A percentile compares a stretch with the other conserved stretches of the same genome.
phyloP scores from a whole-genome alignment of 2,888 invertebrate genomes.

The Rhodophaea formosa region DNA sequence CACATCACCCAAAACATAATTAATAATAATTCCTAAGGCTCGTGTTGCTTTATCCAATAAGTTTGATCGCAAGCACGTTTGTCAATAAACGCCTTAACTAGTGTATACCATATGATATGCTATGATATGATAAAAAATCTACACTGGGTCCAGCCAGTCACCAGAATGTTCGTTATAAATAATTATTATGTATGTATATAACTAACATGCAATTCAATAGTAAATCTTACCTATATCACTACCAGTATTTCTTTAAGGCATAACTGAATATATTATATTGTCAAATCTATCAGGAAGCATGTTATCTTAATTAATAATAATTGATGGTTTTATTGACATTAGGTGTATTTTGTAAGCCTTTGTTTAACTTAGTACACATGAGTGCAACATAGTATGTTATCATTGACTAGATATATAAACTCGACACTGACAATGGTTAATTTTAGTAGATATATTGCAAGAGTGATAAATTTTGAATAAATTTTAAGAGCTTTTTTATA shows the following conservation, averaged over 20 bases:
- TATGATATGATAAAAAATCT: conserved; percentile 80
- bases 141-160: conserved; percentile 70
- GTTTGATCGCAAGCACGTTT: conserved; percentile 38
- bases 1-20: conserved; percentile 21
- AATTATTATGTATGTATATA: conserved; percentile 47
- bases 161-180: conserved; percentile 47
- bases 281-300: conserved; percentile 80
- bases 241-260: conserved; percentile 75
- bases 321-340: conserved; percentile 69
- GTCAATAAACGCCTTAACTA: conserved; percentile 49
- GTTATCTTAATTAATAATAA: conserved; percentile 75
- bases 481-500: not conserved
- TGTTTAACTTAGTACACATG: conserved; percentile 20
- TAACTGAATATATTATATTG: conserved; percentile 74
- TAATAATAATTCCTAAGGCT: not conserved
- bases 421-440: not conserved
- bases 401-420: conserved; percentile 11
- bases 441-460: not conserved
- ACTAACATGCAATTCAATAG: conserved; percentile 67
- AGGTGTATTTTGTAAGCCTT: conserved; percentile 37
- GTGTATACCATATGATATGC: conserved; percentile 71
- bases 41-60: conserved; percentile 10
- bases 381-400: conserved; percentile 17
- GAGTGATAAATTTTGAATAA: not conserved
- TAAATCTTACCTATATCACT: conserved; percentile 67